These are phyloP conservation scores for Cataglyphis altisquamis DNA, from an alignment of 2,888 invertebrate species.

Conservation along the genomic window DNA sequence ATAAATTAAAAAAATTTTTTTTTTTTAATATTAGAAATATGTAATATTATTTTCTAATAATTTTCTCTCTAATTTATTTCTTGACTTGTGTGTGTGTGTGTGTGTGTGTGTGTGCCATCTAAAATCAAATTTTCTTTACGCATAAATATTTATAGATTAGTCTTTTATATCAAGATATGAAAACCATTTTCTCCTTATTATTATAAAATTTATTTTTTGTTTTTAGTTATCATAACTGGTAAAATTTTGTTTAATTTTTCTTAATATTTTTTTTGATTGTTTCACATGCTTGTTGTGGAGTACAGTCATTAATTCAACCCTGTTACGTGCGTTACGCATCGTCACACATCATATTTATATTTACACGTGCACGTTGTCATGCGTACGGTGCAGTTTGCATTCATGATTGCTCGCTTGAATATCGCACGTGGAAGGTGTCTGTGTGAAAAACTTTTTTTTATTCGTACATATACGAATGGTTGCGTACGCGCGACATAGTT, in stretches of 20 bases:
- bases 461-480: not conserved
- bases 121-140: not conserved
- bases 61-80: not conserved
- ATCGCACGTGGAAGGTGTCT: not conserved
- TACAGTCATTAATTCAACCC: constrained; percentile 46
- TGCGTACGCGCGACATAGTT: not conserved
- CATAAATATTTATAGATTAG: constrained; percentile 10
- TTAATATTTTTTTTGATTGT: constrained; percentile 13
- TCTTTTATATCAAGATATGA: not conserved
- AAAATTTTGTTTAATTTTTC: not conserved
- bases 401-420: constrained; percentile 5
- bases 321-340: constrained; percentile 47
- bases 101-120: no score
- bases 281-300: constrained; percentile 8
- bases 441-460: constrained; percentile 15
- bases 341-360: constrained; percentile 9
- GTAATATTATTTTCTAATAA: not conserved
- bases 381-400: constrained; percentile 2
- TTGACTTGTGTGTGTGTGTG: not conserved
- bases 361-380: constrained; percentile 11
- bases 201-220: constrained; percentile 11
- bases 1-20: no score
- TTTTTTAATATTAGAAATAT: not conserved
- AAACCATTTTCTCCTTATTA: not conserved
- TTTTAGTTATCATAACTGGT: constrained; percentile 26